Evolutionary conservation across 2,797 vertebrate genomes (phyloP).

Genomic region (Mastacembelus armatus): DNA sequence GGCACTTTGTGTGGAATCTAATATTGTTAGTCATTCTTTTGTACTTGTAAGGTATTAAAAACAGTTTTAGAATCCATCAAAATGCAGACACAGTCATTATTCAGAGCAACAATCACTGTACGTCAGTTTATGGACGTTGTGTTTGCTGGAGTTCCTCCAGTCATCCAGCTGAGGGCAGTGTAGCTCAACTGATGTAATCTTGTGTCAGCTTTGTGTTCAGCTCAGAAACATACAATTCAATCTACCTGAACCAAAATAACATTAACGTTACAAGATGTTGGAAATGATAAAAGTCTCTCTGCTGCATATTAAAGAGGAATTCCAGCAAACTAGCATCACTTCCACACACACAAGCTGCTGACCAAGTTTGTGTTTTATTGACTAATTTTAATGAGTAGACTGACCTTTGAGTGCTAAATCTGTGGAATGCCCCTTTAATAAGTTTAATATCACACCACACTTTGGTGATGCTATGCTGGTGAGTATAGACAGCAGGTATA

Average conservation of each 20-base stretch:
- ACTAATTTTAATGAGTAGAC: no score
- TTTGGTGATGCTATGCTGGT: no score
- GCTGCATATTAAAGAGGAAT: not conserved
- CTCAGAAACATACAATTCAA: not conserved
- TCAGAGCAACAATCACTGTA: no score
- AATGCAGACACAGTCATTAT: not conserved
- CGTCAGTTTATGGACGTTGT: not conserved
- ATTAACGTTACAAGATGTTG: not conserved
- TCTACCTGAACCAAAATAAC: not conserved
- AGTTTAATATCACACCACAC: no score
- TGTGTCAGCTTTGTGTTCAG: not conserved
- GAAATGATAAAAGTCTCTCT: not conserved
- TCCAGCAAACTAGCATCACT: not conserved
- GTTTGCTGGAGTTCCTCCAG: conserved; percentile 8
- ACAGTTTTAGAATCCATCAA: not conserved
- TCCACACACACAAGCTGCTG: not conserved
- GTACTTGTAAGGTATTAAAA: conserved; percentile 6
- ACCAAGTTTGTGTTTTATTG: no score
- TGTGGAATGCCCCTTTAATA: no score
- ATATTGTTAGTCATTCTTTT: not conserved
- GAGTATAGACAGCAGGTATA: no score
- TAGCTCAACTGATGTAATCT: conserved; percentile 2
- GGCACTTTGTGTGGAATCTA: conserved; percentile 50
- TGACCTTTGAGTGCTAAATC: no score
- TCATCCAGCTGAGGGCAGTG: conserved; percentile 53